Evolutionary conservation across 2,113 vertebrate genomes (phyloP).

Genomic region (Halcyon senegalensis): DNA sequence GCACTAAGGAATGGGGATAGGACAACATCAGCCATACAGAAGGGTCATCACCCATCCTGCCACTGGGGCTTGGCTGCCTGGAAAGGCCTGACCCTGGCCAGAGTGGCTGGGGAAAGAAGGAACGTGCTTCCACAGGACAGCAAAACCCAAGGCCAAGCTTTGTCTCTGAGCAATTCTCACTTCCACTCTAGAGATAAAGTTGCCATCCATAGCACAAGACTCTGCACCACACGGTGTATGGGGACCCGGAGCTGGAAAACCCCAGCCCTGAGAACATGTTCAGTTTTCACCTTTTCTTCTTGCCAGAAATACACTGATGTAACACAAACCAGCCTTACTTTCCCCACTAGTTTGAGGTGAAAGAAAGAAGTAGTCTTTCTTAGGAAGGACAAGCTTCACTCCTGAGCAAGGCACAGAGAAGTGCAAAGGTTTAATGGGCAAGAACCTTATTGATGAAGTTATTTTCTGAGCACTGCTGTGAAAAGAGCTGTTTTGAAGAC

Average conservation of each 20-base stretch:
- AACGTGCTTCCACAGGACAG: background rate
- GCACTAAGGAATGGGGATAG: background rate
- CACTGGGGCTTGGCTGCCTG: rapidly evolving
- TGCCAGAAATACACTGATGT: background rate
- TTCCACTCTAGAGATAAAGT: background rate
- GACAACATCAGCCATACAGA: background rate
- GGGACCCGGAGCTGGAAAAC: background rate
- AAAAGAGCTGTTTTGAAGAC: constrained; percentile 64
- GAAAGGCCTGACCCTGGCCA: background rate
- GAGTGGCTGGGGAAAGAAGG: background rate
- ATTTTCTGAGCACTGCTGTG: constrained; percentile 59
- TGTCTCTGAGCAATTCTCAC: background rate
- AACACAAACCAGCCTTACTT: background rate
- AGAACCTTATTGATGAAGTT: constrained; percentile 56
- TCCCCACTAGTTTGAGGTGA: background rate
- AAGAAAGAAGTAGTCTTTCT: background rate
- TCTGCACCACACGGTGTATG: background rate
- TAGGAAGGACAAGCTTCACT: background rate
- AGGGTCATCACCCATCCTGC: background rate
- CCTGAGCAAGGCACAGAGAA: background rate
- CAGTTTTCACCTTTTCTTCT: background rate
- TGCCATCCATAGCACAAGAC: background rate
- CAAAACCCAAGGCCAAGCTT: background rate
- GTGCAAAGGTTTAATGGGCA: constrained; percentile 27
- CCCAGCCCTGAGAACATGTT: background rate